phyloP scores from a whole-genome alignment of 2,888 invertebrate genomes.

The Brachyptera risi region DNA sequence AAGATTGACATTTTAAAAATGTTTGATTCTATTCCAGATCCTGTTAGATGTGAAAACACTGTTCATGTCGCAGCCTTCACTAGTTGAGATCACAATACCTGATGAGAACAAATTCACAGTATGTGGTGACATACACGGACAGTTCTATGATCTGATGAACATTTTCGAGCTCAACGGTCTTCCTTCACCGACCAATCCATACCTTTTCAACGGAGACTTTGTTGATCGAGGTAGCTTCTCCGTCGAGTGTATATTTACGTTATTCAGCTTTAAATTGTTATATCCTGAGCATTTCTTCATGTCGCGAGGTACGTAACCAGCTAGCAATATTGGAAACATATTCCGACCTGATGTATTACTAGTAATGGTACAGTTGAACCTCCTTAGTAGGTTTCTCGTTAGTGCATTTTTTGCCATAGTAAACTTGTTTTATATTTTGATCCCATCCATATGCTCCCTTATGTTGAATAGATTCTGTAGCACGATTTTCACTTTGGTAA shows the following conservation, averaged over 20 bases:
- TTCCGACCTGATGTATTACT: no score
- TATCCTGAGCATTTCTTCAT: slow-evolving; percentile 96
- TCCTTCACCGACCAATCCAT: slow-evolving; percentile 92
- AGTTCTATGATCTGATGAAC: slow-evolving; percentile 97
- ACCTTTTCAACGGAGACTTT: slow-evolving; percentile 98
- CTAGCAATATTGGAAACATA: no score
- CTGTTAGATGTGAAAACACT: slow-evolving; percentile 83
- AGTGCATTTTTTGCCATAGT: no score
- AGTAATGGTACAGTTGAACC: no score
- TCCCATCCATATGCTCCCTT: no score
- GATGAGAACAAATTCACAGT: slow-evolving; percentile 92
- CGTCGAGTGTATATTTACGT: slow-evolving; percentile 96
- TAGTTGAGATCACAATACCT: slow-evolving; percentile 85
- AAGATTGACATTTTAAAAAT: no score
- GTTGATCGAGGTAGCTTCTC: slow-evolving; percentile 99
- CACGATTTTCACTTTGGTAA: no score
- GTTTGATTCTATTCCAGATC: slow-evolving; percentile 74
- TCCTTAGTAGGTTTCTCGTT: no score
- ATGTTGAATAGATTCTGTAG: no score
- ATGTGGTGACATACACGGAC: slow-evolving; percentile 98
- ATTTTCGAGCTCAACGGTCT: slow-evolving; percentile 96
- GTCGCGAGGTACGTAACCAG: slow-evolving; percentile 76
- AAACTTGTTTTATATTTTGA: no score
- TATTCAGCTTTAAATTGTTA: slow-evolving; percentile 94
- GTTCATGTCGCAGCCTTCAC: slow-evolving; percentile 77